Evolutionary conservation across 2,888 invertebrate species (phyloP), one percentile per base, ranked within the genome.

Genomic region (Thera britannica): DNA sequence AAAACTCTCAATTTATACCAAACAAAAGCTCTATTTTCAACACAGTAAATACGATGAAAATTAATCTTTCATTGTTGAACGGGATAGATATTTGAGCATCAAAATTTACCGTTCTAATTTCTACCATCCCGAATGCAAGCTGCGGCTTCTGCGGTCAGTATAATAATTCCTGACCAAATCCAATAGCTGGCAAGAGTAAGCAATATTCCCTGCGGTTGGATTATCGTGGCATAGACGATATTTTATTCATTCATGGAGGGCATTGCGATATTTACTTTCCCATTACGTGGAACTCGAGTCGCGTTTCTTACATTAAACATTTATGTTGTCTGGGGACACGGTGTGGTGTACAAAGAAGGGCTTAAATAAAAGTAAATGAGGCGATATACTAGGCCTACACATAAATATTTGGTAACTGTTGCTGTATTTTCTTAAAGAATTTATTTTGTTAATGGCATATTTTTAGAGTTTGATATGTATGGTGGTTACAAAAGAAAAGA

Each of bases 231-330:
- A 66, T 62, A 57, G 69, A 56, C 65, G 59, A 86, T 88, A 81
- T 89, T 88, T 91, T 88, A 91, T 90, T 90, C 86, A 91, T 88
- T 85, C 86, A 85, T 86, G 85, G 86, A 86, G 83, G 88, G 86
- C 86, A 82, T 83, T 82, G 82, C 84, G 88, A 89, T 91, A 89
- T 90, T 90, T 91, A 90, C 89, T 85, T 83, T 83, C 82, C 88
- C 87, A 90, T 90, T 89, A 89, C 86, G 79, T 84, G 76, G 84
- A 82, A 81, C 83, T 83, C 74, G 80, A 85, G 87, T 88, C 88
- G 86, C 86, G 83, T 86, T 86, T 83, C 86, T 86, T 81, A 81
- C 85, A 87, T 90, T 90, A 88, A 89, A 88, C 85, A 90, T 90
- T 85, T 85, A 90, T 62, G 46, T 23, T 58, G 57, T 60, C 66